phyloP scores from a whole-genome alignment of 2,888 invertebrate species.

The Vesta saturnalis region DNA sequence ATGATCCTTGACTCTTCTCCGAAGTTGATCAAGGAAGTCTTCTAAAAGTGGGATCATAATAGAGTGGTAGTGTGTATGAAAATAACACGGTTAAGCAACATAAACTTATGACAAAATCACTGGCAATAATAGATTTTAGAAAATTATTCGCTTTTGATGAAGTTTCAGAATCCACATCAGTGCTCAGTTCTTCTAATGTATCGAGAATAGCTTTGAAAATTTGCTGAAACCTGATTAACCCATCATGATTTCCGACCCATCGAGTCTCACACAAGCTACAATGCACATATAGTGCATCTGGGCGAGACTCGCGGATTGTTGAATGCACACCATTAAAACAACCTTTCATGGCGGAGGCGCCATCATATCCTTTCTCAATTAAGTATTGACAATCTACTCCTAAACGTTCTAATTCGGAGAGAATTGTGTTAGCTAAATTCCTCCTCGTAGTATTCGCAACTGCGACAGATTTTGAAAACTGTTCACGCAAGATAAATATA shows the following conservation, averaged over 20 bases:
- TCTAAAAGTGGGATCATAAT: neutral
- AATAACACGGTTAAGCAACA: no score
- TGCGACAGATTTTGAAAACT: neutral
- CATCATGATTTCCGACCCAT: neutral
- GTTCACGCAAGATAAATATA: no score
- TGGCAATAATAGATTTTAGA: neutral
- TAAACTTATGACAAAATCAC: neutral
- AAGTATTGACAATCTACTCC: neutral
- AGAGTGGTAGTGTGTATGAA: neutral
- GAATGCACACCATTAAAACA: neutral
- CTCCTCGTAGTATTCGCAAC: neutral
- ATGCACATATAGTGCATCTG: neutral
- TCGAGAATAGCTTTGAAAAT: no score
- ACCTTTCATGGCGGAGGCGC: no score
- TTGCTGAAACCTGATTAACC: no score
- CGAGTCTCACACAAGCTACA: no score
- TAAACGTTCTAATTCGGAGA: no score
- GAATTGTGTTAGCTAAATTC: neutral
- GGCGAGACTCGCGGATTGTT: neutral
- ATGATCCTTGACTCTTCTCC: neutral
- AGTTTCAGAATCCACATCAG: constrained; percentile 1
- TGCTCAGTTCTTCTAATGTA: neutral
- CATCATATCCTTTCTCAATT: neutral
- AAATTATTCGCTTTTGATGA: constrained; percentile 1
- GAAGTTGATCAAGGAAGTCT: neutral